Evolutionary conservation across 2,113 vertebrate species (phyloP), one percentile per base, ranked within the genome.

Genomic region (Tretioscincus oriximinensis): DNA sequence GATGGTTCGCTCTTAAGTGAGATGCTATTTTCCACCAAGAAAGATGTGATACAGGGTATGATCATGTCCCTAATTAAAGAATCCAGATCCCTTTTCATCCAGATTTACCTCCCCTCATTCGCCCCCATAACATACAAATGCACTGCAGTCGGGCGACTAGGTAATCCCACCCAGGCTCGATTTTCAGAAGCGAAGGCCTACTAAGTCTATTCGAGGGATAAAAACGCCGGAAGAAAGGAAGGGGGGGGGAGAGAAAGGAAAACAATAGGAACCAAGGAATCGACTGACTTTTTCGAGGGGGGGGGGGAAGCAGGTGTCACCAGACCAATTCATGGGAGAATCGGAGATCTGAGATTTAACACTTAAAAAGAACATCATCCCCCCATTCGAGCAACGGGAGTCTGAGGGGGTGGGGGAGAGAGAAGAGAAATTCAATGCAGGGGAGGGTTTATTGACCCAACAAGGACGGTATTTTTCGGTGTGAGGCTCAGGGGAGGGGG

Each of bases 261-360:
- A 2, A 68, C 21, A 81, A 87, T 88, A 92, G 28, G 31, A 74
- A 81, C 83, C 54, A 66, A 71, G 28, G 71, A 2, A 77, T 72
- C 73, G 16, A 22, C 29, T 41, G 66, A 28, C n/a, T 70, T 5
- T 63, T 4, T n/a, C 18, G 51, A 5, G 7, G 14, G 47, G 26
- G 28, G 12, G 9, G 51, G 31, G 7, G 12, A 47, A 77, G 31
- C 21, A 80, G 47, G 68, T 54, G 71, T 47, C 21, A 66, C 41
- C 16, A 22, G 47, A n/a, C 20, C 22, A 35, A 20, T 66, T 35
- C 31, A 61, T 21, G 28, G 64, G 61, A 21, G 61, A 63, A 14
- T 29, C 16, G 31, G 58, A 22, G 63, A 66, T 18, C 58, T 45
- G 31, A n/a, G 10, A 4, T 45, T 6, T 28, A 41, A 16, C 11